Percentiles rank a stretch among this genome's conserved stretches.
Conservation (phyloP, 1,140 invertebrate genomes). For the Acarapis woodi region DNA sequence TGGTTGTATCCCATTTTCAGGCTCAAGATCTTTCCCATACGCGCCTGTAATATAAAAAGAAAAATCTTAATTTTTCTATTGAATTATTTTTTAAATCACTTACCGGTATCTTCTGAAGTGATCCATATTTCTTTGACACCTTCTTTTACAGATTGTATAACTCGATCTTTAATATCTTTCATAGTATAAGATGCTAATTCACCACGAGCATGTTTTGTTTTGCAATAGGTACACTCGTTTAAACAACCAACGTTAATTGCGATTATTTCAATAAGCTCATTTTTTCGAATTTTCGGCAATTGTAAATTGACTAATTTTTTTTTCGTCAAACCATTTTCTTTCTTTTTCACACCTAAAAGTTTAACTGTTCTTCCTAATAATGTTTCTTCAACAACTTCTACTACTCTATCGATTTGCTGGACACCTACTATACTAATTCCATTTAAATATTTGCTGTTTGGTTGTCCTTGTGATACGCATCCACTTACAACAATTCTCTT, state of each 20-base stretch:
- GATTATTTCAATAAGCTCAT: constrained; percentile 89
- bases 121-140: constrained; percentile 93
- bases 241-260: constrained; percentile 85
- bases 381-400: constrained; percentile 93
- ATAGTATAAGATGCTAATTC: constrained; percentile 75
- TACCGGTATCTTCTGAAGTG: constrained; percentile 88
- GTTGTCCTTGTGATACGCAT: constrained; percentile 55
- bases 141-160: constrained; percentile 47
- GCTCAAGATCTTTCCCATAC: constrained; percentile 77
- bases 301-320: constrained; percentile 38
- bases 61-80: too few species aligned
- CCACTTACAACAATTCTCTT: constrained; percentile 78
- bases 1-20: too few species aligned
- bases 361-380: constrained; percentile 63
- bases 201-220: constrained; percentile 87
- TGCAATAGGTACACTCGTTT: constrained; percentile 96
- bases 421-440: constrained; percentile 78
- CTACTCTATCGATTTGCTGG: constrained; percentile 89
- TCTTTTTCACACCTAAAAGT: constrained; percentile 46
- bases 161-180: constrained; percentile 23
- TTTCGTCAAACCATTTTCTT: too few species aligned
- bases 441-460: constrained; percentile 27
- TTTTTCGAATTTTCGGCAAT: constrained; percentile 76
- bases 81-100: too few species aligned
- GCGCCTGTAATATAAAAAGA: too few species aligned